Conservation (phyloP, 2,113 vertebrate genomes). For the Accipiter cooperii region DNA sequence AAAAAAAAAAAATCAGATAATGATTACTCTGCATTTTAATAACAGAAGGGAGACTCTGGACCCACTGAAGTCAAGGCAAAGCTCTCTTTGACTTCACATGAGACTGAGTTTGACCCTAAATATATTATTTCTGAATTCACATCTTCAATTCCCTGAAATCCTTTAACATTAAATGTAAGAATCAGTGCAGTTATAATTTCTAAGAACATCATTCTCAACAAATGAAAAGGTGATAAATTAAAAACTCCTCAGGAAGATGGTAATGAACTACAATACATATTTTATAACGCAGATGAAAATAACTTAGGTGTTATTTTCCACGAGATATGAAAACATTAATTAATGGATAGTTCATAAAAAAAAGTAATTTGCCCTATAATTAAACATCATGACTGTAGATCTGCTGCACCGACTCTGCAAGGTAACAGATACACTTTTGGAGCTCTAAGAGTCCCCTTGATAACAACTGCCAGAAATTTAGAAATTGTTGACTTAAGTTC, state of each 20-base stretch:
- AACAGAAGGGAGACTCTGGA: not conserved
- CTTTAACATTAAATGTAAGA: not conserved
- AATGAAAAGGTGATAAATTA: not conserved
- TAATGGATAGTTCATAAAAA: not conserved
- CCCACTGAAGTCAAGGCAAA: not conserved
- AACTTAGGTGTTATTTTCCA: not conserved
- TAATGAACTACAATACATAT: conserved; percentile 2
- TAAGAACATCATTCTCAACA: not conserved
- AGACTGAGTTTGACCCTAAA: not conserved
- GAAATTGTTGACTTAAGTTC: conserved; percentile 1
- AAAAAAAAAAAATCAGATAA: not conserved
- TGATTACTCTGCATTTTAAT: not conserved
- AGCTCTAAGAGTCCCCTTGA: not conserved
- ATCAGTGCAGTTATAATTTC: not conserved
- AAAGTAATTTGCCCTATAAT: not conserved
- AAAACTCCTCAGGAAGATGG: not conserved
- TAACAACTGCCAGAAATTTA: conserved; percentile 19
- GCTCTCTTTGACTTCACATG: not conserved
- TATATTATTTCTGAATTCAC: not conserved
- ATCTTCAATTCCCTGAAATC: not conserved
- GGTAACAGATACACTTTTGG: not conserved
- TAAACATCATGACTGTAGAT: not conserved
- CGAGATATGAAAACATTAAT: not conserved
- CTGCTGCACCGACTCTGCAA: not conserved
- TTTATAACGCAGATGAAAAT: not conserved